Base-by-base conservation (phyloP, 2,888 invertebrate species). In the Pyralis farinalis region DNA sequence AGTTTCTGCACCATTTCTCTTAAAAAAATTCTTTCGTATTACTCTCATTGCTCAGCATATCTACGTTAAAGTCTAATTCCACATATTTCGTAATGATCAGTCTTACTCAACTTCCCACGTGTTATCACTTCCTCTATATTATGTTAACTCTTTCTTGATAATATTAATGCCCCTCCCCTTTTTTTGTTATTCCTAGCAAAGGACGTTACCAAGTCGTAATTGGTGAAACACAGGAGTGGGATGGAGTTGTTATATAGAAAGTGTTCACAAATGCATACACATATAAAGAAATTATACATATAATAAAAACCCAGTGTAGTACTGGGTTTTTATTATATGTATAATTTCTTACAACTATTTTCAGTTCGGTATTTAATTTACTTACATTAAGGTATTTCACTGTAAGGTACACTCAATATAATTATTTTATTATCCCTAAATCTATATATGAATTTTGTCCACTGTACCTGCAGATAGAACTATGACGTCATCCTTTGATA, bases 381-480 rank as follows among this genome's bases (percentile, higher is more conserved):
- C 10, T 32, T 1, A 32, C 31, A 32, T 32, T 32, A 8, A 32
- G 1, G 8, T 16, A 7, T 3, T 11, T 32, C 1, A 32, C 8
- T 32, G 8, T 32, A 32, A 0, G 31, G 31, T 16, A 16, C 16
- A 32, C 12, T 32, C 1, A 32, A 3, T 32, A 32, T 1, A 16
- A 32, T 32, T 12, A 32, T 32, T 32, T 32, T 32, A n/a, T 32
- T 32, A 32, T 32, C 7, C 3, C 8, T 32, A 7, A 32, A 32
- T 16, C 12, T 32, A n/a, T n/a, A n/a, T n/a, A n/a, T n/a, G n/a
- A n/a, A n/a, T 32, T 32, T 7, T 32, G 12, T 32, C 31, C 6
- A n/a, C 5, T 8, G 16, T 32, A 3, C 31, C 31, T n/a, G 12
- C 12, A 32, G 31, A 32, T 10, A 32, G 8, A 32, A 32, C 31